phyloP scores from a whole-genome alignment of 1,140 invertebrate genomes.

The Drosophila burlai region DNA sequence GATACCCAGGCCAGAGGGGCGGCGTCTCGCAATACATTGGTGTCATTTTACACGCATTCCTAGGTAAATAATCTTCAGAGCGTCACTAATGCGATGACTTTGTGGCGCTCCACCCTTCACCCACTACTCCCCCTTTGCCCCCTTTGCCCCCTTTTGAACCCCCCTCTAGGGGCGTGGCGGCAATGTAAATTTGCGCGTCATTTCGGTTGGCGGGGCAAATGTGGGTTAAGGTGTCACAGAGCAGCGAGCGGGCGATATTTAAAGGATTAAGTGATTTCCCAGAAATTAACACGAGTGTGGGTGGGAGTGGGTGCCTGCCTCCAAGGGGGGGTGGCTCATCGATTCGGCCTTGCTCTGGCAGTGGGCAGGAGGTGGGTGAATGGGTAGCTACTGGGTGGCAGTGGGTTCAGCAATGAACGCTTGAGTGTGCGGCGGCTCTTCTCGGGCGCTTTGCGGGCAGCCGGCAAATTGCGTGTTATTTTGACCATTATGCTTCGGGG shows the following conservation, averaged over 20 bases:
- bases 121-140: not conserved
- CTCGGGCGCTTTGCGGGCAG: conserved; percentile 45
- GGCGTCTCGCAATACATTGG: conserved; percentile 49
- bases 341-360: conserved; percentile 21
- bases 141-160: not conserved
- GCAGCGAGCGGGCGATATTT: conserved; percentile 51
- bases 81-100: conserved; percentile 75
- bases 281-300: conserved; percentile 62
- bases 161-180: not conserved
- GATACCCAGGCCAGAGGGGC: not conserved
- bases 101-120: conserved; percentile 16
- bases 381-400: not conserved
- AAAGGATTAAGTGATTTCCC: conserved; percentile 82
- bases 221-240: conserved; percentile 65
- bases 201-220: conserved; percentile 59
- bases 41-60: conserved; percentile 79
- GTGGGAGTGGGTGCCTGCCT: not conserved
- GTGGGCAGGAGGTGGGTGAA: not conserved
- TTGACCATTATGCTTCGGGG: conserved; percentile 72
- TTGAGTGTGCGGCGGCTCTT: conserved; percentile 20
- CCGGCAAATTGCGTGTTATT: conserved; percentile 77
- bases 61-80: conserved; percentile 75
- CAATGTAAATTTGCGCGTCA: conserved; percentile 77
- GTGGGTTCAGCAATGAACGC: not conserved
- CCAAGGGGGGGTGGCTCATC: conserved; percentile 8